Conservation (phyloP, 2,797 vertebrate species). For the Sphenopsis melanotis region DNA sequence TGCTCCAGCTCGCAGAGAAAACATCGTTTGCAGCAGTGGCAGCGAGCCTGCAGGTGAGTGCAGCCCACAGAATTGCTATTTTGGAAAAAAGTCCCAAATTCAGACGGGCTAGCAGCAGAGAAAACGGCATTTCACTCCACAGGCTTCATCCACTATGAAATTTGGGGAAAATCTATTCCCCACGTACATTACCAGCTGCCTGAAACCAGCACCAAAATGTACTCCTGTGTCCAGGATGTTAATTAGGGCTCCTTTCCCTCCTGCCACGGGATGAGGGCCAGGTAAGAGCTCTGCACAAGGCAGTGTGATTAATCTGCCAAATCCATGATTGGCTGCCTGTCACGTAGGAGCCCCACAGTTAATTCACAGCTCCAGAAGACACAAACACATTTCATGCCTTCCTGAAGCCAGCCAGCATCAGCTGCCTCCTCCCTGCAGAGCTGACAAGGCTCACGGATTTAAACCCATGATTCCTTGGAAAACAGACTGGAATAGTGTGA, state of each 20-base stretch:
- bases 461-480: neutral
- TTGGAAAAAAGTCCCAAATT: neutral
- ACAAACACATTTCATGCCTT: neutral
- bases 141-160: neutral
- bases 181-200: neutral
- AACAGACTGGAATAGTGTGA: neutral
- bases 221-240: neutral
- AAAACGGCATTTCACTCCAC: neutral
- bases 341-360: neutral
- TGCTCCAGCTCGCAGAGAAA: neutral
- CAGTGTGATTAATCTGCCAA: neutral
- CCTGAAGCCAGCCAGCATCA: neutral
- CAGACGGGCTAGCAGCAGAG: accelerated
- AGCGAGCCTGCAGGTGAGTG: neutral
- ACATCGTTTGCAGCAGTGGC: neutral
- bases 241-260: neutral
- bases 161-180: neutral
- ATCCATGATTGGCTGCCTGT: neutral
- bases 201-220: neutral
- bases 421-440: neutral
- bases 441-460: neutral
- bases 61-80: neutral
- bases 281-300: neutral
- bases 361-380: neutral
- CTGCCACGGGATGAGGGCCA: neutral